phyloP scores from a whole-genome alignment of 1,140 invertebrate species.

The Limonius californicus region DNA sequence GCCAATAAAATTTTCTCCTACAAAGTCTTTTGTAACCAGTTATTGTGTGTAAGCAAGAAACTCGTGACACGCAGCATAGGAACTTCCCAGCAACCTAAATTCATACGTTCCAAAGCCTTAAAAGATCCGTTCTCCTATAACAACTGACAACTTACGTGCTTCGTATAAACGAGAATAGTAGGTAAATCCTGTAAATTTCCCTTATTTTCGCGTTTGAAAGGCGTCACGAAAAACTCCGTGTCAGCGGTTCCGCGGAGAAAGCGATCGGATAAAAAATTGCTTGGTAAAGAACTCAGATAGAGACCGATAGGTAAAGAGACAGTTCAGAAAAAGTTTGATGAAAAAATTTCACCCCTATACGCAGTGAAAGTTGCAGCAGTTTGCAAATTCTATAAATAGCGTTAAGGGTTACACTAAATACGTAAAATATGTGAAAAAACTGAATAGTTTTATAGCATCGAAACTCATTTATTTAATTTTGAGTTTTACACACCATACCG shows the following conservation, averaged over 20 bases:
- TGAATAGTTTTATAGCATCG: too few species aligned
- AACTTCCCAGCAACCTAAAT: background rate
- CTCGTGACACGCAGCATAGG: too few species aligned
- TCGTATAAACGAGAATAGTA: slow-evolving; percentile 23
- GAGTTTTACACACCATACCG: too few species aligned
- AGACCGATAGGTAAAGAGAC: slow-evolving; percentile 4
- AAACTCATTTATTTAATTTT: too few species aligned
- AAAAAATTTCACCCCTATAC: background rate
- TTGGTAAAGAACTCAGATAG: slow-evolving; percentile 13
- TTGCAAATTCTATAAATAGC: background rate
- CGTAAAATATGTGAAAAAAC: too few species aligned
- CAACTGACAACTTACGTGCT: slow-evolving; percentile 28
- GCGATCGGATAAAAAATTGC: slow-evolving; percentile 27
- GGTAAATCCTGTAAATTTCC: slow-evolving; percentile 26
- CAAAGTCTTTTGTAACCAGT: too few species aligned
- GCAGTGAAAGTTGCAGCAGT: background rate
- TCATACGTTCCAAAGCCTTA: background rate
- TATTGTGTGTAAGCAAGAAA: too few species aligned
- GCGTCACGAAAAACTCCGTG: slow-evolving; percentile 22
- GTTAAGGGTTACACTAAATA: too few species aligned
- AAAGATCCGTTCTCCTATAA: slow-evolving; percentile 18
- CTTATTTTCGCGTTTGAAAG: slow-evolving; percentile 27
- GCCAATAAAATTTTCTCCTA: too few species aligned
- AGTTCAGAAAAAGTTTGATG: slow-evolving; percentile 8
- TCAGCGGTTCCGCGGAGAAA: slow-evolving; percentile 24